Evolutionary conservation across 2,888 invertebrate genomes (phyloP).

Genomic region (Megastigmus dorsalis): DNA sequence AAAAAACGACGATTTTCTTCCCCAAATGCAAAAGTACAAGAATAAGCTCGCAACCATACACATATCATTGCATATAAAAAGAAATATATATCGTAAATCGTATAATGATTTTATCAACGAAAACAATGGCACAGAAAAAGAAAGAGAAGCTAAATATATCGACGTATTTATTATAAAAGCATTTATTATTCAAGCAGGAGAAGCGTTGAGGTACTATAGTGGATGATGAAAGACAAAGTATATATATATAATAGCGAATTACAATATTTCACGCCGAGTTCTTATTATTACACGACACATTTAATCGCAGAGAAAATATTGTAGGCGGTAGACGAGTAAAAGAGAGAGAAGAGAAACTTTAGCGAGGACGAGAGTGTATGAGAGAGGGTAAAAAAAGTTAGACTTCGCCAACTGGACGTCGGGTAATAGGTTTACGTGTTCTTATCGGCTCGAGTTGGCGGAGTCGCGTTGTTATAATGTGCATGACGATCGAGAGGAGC

Average conservation of each 20-base stretch:
- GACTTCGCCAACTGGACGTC: constrained; percentile 19
- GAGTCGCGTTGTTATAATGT: constrained; percentile 27
- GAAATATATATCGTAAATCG: constrained; percentile 24
- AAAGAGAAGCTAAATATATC: constrained; percentile 13
- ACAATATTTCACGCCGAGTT: constrained; percentile 31
- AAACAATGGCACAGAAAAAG: constrained; percentile 3
- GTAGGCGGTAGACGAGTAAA: constrained; percentile 8
- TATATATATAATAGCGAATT: neutral
- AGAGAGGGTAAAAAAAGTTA: neutral
- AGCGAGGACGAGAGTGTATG: neutral
- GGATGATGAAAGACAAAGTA: too few relatives aligned
- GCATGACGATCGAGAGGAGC: too few relatives aligned
- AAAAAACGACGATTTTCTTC: constrained; percentile 29
- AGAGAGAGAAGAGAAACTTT: neutral
- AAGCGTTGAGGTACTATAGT: too few relatives aligned
- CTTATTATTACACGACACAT: constrained; percentile 15
- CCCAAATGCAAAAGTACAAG: constrained; percentile 43
- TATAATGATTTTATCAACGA: constrained; percentile 43
- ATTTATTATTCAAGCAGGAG: too few relatives aligned
- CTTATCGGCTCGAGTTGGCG: constrained; percentile 11
- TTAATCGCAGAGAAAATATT: constrained; percentile 20
- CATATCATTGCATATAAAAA: constrained; percentile 54
- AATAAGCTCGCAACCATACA: constrained; percentile 43
- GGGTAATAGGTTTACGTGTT: constrained; percentile 14
- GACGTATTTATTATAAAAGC: constrained; percentile 25